Percentiles rank a stretch among this genome's conserved stretches.
These are phyloP conservation scores for Xenopus borealis DNA, from an alignment of 2,113 vertebrate genomes.

Conservation along the genomic window DNA sequence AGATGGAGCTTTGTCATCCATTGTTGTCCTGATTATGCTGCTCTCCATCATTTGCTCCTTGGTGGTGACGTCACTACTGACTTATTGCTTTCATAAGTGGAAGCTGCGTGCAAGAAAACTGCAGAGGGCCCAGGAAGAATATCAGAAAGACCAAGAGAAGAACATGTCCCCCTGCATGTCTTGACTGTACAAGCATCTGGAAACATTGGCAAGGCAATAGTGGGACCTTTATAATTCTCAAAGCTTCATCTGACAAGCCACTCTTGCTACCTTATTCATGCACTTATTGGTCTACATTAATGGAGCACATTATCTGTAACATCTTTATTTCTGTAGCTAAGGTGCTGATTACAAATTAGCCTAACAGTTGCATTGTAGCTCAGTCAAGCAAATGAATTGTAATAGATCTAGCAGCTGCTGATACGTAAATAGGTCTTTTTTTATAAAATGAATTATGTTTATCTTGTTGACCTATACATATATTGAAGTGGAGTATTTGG, in stretches of 20 bases:
- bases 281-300: background rate
- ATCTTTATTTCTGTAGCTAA: background rate
- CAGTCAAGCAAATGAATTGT: background rate
- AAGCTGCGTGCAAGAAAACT: constrained; percentile 63
- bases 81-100: constrained; percentile 70
- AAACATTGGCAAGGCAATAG: constrained; percentile 12
- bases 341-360: background rate
- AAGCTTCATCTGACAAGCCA: background rate
- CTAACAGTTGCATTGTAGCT: background rate
- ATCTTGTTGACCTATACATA: too few species aligned
- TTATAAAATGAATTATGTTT: too few species aligned
- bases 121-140: constrained; percentile 67
- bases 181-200: constrained; percentile 43
- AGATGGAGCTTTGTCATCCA: constrained; percentile 62
- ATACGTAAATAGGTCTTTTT: background rate
- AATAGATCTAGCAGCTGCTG: background rate
- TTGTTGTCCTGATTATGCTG: constrained; percentile 60
- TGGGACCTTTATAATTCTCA: background rate
- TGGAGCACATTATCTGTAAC: background rate
- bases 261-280: background rate
- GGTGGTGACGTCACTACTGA: constrained; percentile 60
- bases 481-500: too few species aligned
- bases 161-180: constrained; percentile 53
- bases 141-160: constrained; percentile 66
- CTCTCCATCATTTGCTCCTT: constrained; percentile 61